Percentiles rank a stretch among this genome's conserved stretches.
These are phyloP conservation scores for Mycteria americana DNA, from an alignment of 2,797 vertebrate genomes.

Conservation along the genomic window DNA sequence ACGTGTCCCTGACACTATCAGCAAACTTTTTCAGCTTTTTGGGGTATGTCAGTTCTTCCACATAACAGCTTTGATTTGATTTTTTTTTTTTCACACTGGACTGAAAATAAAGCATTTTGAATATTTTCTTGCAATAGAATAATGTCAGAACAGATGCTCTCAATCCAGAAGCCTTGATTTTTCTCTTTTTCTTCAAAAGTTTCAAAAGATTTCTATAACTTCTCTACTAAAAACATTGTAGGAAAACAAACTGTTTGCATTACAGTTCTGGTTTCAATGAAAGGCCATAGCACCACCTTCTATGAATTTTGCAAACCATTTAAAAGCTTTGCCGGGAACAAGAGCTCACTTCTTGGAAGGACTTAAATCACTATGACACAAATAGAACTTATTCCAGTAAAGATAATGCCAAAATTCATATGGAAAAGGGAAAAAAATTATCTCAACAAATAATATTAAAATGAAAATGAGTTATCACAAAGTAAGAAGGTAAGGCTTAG, in stretches of 20 bases:
- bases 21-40: background rate
- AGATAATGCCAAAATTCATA: background rate
- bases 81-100: background rate
- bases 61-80: background rate
- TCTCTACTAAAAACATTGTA: background rate
- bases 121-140: background rate
- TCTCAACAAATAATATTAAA: background rate
- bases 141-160: constrained; percentile 21
- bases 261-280: background rate
- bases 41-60: background rate
- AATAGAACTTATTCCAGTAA: background rate
- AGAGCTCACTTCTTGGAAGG: background rate
- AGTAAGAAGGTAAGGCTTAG: background rate
- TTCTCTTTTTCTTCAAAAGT: background rate
- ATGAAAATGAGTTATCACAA: background rate
- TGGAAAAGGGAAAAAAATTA: background rate
- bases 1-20: background rate
- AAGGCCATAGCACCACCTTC: background rate
- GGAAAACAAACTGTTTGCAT: background rate
- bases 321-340: background rate
- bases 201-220: background rate
- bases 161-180: background rate
- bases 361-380: background rate
- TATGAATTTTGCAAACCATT: background rate
- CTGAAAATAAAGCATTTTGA: constrained; percentile 26